Conservation (phyloP, 2,797 vertebrate genomes). For the Kryptolebias ocellatus region DNA sequence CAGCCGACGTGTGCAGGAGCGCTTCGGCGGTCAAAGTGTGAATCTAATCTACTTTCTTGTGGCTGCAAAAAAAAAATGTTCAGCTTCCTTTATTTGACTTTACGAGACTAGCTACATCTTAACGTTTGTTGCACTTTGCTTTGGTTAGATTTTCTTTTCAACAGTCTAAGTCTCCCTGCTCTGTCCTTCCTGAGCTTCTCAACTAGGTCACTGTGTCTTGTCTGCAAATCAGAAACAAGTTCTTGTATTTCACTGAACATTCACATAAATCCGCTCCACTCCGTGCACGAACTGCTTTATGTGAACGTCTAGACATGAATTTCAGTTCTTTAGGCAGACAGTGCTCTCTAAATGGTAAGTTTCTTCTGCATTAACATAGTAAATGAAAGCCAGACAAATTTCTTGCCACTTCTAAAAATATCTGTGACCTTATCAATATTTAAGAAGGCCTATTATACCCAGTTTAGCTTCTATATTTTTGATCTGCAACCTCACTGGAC, state of each 20-base stretch:
- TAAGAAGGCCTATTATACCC: slow-evolving; percentile 7
- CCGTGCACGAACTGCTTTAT: not conserved
- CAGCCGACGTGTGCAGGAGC: not conserved
- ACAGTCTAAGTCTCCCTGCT: no score
- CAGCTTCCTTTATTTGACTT: slow-evolving; percentile 4
- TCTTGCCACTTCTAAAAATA: slow-evolving; percentile 34
- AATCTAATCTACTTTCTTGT: not conserved
- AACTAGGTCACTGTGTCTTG: no score
- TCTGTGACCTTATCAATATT: slow-evolving; percentile 39
- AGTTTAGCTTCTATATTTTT: slow-evolving; percentile 16
- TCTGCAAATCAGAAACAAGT: no score
- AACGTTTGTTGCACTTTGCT: no score
- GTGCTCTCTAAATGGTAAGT: slow-evolving; percentile 18
- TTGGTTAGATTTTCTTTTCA: no score
- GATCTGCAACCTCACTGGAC: slow-evolving; percentile 3
- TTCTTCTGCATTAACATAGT: slow-evolving; percentile 7
- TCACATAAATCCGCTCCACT: not conserved
- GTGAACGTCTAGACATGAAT: not conserved
- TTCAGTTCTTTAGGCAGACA: slow-evolving; percentile 4
- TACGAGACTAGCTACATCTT: not conserved
- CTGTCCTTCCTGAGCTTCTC: no score
- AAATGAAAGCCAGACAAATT: slow-evolving; percentile 27
- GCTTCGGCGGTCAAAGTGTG: not conserved
- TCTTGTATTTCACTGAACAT: not conserved
- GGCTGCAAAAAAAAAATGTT: not conserved